Evolutionary conservation across 2,888 invertebrate species (phyloP), one percentile per base, ranked within the genome.

Genomic region (Drosophila nigritarsus): DNA sequence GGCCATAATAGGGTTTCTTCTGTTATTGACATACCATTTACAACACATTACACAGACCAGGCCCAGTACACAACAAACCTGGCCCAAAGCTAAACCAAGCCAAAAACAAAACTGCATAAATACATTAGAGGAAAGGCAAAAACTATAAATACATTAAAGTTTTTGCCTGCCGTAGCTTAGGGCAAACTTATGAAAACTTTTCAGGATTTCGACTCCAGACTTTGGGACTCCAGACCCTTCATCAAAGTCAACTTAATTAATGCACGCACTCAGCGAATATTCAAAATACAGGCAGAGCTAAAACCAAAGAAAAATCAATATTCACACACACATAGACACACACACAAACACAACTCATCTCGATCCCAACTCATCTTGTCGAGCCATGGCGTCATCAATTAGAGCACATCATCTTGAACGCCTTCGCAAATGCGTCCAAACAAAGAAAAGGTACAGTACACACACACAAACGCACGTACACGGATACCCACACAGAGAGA

Each of bases 161-260:
- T 42, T 20, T 42, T 42, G 42, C 20, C 56, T 30, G 20, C 5
- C 40, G 30, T 15, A 56, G 56, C 56, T 56, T 40, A 30, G 40
- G 56, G 40, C 40, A 56, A 66, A 73, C 82, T 81, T 82, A 49
- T 67, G 63, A 34, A 55, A 71, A 69, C 58, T 67, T 82, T 73
- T 77, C 42, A 27, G 32, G 50, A 73, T 27, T 49, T 36, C 51
- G 42, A 45, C 30, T 45, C 11, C 18, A 38, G n/a, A 13, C 60
- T 45, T 27, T 34, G 13, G 29, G n/a, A 24, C 15, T 45, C 42
- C 18, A 54, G 61, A 48, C 56, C 91, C 91, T 91, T 88, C 82
- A 82, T 91, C 91, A 91, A 91, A 88, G 89, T 91, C 90, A 90
- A 85, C 70, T 80, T 89, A 83, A 89, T 89, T 90, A 89, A 87